Evolutionary conservation across 2,797 vertebrate species (phyloP).

Genomic region (Malurus leucopterus): DNA sequence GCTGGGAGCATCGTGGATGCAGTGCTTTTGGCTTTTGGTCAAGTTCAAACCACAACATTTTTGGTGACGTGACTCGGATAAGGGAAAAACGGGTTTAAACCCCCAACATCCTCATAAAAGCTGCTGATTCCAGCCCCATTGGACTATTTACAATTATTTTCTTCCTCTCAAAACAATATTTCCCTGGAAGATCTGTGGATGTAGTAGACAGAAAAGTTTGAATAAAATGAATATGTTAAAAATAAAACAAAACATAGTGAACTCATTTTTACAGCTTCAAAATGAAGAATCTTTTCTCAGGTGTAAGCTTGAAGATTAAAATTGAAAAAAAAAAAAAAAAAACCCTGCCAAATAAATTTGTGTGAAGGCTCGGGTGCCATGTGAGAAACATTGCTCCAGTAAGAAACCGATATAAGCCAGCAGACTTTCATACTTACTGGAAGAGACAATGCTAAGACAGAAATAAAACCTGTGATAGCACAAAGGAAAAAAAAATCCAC

Average conservation of each 20-base stretch:
- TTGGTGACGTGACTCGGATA: too few relatives aligned
- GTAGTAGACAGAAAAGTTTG: not conserved
- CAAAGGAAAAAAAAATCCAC: not conserved
- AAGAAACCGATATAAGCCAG: not conserved
- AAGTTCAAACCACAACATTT: too few relatives aligned
- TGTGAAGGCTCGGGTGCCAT: not conserved
- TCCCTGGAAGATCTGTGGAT: not conserved
- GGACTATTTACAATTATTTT: not conserved
- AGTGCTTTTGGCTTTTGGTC: too few relatives aligned
- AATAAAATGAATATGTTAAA: not conserved
- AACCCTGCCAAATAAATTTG: not conserved
- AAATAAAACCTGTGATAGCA: not conserved
- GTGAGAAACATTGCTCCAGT: not conserved
- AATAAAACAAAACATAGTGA: not conserved
- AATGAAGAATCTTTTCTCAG: not conserved
- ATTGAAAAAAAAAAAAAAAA: not conserved
- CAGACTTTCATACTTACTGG: not conserved
- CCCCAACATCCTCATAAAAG: not conserved
- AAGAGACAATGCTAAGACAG: not conserved
- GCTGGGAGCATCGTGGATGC: too few relatives aligned
- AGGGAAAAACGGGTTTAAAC: too few relatives aligned
- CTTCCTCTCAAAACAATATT: not conserved
- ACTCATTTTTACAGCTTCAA: not conserved
- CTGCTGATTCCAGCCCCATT: not conserved
- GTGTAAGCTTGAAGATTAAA: not conserved